A percentile compares a stretch with the other conserved stretches of the same genome.
phyloP scores from a whole-genome alignment of 2,113 vertebrate genomes.

The Spea bombifrons region DNA sequence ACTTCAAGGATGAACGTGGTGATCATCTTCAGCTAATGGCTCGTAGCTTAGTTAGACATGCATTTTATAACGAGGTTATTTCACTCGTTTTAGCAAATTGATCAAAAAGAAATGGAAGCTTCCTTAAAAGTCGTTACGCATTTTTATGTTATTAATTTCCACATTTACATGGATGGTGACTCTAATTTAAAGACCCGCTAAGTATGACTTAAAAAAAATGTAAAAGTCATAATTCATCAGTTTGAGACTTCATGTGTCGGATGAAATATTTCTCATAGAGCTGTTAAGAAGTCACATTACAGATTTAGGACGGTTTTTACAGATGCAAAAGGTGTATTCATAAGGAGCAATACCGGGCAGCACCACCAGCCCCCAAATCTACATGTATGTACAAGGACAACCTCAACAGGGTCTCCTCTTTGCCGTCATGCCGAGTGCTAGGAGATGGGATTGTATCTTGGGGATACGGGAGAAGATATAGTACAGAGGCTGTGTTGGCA shows the following conservation, averaged over 20 bases:
- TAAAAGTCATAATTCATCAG: constrained; percentile 21
- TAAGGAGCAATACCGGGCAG: no score
- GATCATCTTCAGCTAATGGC: constrained; percentile 7
- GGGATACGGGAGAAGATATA: no score
- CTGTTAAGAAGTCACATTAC: constrained; percentile 1
- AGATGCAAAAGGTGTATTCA: neutral
- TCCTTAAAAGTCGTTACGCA: neutral
- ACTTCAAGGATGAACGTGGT: neutral
- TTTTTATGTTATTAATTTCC: neutral
- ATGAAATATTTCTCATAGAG: neutral
- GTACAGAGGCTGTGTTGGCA: no score
- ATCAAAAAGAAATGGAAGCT: neutral
- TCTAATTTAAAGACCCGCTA: constrained; percentile 2
- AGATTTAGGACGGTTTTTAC: constrained; percentile 1
- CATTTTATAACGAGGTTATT: neutral
- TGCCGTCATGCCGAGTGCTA: no score
- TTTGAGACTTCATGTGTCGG: constrained; percentile 15
- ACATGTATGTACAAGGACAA: no score
- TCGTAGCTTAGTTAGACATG: constrained; percentile 8
- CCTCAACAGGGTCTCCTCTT: no score
- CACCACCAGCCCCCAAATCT: no score
- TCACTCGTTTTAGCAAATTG: neutral
- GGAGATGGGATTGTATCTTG: no score
- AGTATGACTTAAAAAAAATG: constrained; percentile 13
- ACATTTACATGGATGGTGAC: neutral